A percentile compares a stretch with the other conserved stretches of the same genome.
Evolutionary conservation across 2,797 vertebrate genomes (phyloP).

Genomic region (Leptoclinus maculatus): DNA sequence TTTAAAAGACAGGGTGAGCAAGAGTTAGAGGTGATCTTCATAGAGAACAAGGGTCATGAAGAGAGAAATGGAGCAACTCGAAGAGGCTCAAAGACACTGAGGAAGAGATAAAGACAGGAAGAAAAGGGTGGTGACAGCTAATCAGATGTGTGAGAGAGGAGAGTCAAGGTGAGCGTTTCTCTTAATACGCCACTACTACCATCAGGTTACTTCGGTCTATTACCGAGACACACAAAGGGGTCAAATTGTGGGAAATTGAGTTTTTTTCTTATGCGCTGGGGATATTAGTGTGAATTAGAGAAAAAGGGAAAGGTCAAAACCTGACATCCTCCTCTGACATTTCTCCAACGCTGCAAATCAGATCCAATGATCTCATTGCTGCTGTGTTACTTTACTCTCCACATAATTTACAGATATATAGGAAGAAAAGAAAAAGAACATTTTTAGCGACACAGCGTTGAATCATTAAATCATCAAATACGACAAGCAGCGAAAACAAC

Average conservation of each 20-base stretch:
- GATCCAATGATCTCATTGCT: neutral
- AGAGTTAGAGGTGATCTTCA: neutral
- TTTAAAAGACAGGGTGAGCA: neutral
- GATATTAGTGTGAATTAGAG: constrained; percentile 58
- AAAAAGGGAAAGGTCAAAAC: constrained; percentile 55
- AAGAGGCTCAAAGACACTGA: constrained; percentile 4
- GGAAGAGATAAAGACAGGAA: constrained; percentile 23
- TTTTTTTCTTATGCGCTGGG: constrained; percentile 54
- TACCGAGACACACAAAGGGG: constrained; percentile 45
- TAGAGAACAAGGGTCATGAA: neutral
- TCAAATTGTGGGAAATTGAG: constrained; percentile 68
- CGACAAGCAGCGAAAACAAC: neutral
- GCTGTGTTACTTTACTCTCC: constrained; percentile 4
- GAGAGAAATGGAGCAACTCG: neutral
- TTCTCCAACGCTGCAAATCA: constrained; percentile 16
- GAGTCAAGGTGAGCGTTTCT: constrained; percentile 55
- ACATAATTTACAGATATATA: neutral
- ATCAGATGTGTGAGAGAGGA: constrained; percentile 65
- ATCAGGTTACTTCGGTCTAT: constrained; percentile 60
- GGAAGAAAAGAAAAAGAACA: neutral
- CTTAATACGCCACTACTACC: constrained; percentile 29
- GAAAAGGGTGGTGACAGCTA: constrained; percentile 70
- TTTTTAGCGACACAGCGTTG: neutral
- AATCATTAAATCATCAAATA: constrained; percentile 1
- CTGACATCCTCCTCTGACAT: constrained; percentile 16